Evolutionary conservation across 2,888 invertebrate species (phyloP), one percentile per base, ranked within the genome.

Genomic region (Cepaea hortensis): DNA sequence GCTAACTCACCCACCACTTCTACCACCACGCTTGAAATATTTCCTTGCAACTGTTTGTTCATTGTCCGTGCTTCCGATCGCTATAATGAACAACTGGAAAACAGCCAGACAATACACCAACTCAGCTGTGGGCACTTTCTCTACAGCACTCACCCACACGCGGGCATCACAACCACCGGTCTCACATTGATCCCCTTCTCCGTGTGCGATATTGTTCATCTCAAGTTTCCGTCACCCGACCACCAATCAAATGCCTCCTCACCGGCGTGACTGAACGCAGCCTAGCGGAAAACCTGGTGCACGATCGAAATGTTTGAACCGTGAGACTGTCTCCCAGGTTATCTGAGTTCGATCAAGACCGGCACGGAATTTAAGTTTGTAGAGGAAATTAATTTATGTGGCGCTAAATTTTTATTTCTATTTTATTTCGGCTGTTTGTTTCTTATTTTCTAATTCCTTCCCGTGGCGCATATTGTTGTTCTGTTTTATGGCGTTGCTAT

Each of bases 341-440:
- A 75, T 75, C 75, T 50, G 3, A 3, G 9, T 75, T 75, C 50
- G 75, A 75, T 75, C 75, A 18, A 75, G 48, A 48, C 15, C 75
- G 5, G 46, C 15, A 46, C 23, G 48, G 20, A 75, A 48, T 75
- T 75, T 6, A 48, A 46, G 13, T 50, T 75, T 75, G 73, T 50
- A 20, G 75, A 75, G 48, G 75, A 50, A 75, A 75, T 46, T 35
- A 73, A 23, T 73, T 73, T 35, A 73, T 73, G 73, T 73, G 73
- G 11, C 13, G 35, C 35, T 35, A 35, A 6, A 55, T 55, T 55
- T 55, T 68, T 68, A 20, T 68, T 6, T 68, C n/a, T 68, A 7
- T 68, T 68, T 68, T 70, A 18, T 76, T 75, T 75, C 75, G 18
- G 5, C 5, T n/a, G 5, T 68, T 68, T n/a, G 18, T 50, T 76